Percentiles rank a stretch among this genome's conserved stretches.
phyloP scores from a whole-genome alignment of 2,888 invertebrate genomes.

The Furcula furcula region DNA sequence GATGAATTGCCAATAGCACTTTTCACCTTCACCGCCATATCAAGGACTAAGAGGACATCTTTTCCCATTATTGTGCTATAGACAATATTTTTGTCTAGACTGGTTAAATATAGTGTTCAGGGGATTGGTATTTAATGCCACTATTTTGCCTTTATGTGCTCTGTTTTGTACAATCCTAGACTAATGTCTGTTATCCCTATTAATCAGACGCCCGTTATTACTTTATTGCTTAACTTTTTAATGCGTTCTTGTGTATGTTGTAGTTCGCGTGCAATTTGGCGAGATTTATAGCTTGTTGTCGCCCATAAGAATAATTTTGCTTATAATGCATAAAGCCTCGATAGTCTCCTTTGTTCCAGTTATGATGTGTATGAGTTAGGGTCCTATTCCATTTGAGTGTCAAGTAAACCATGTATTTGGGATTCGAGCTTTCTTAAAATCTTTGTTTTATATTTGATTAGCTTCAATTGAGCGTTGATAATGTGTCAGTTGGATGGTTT shows the following conservation, averaged over 20 bases:
- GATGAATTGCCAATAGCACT: constrained; percentile 37
- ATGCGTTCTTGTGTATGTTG: neutral
- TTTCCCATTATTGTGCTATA: constrained; percentile 42
- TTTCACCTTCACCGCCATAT: constrained; percentile 45
- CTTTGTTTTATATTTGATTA: too few species aligned
- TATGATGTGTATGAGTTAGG: too few species aligned
- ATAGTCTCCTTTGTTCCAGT: too few species aligned
- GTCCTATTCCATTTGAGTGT: too few species aligned
- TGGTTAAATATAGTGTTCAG: constrained; percentile 35
- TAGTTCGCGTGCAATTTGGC: neutral
- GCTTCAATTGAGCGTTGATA: too few species aligned
- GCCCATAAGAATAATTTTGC: neutral
- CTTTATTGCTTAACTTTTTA: constrained; percentile 12
- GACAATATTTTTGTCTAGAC: constrained; percentile 54
- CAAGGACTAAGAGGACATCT: constrained; percentile 36
- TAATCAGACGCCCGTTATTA: constrained; percentile 23
- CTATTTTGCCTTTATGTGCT: constrained; percentile 45
- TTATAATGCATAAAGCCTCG: too few species aligned
- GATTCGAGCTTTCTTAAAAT: too few species aligned
- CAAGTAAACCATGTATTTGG: too few species aligned
- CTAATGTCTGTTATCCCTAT: constrained; percentile 23
- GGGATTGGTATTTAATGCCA: constrained; percentile 43
- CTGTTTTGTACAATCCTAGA: constrained; percentile 34
- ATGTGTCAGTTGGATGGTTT: too few species aligned
- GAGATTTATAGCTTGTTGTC: neutral